A percentile compares a stretch with the other conserved stretches of the same genome.
Evolutionary conservation across 2,113 vertebrate species (phyloP).

Genomic region (Psephotus haematonotus): DNA sequence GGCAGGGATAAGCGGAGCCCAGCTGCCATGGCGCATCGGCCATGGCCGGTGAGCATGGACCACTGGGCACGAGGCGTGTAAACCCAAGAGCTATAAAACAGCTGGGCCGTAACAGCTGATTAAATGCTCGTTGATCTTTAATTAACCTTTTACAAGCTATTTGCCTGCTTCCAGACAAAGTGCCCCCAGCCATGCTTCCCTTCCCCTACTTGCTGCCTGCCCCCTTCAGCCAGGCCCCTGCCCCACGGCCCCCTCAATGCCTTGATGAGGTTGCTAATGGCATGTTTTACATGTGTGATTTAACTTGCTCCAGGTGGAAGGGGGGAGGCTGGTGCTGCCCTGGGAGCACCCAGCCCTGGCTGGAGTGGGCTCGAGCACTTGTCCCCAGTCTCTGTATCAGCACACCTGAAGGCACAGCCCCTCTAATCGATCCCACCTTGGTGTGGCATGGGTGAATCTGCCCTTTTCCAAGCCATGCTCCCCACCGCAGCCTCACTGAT

Average conservation of each 20-base stretch:
- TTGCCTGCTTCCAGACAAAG: not conserved
- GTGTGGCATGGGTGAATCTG: fast-evolving
- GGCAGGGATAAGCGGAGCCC: not conserved
- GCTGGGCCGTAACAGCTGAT: constrained; percentile 36
- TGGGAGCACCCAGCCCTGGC: fast-evolving
- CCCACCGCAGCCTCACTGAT: not conserved
- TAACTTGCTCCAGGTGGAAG: not conserved
- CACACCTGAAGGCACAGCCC: fast-evolving
- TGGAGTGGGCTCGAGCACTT: not conserved
- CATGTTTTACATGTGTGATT: not conserved
- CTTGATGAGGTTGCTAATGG: not conserved
- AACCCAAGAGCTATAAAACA: constrained; percentile 26
- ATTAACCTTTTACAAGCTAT: constrained; percentile 66
- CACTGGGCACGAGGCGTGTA: not conserved
- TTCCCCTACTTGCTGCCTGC: not conserved
- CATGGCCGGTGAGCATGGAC: not conserved
- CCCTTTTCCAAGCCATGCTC: not conserved
- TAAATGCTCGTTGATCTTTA: constrained; percentile 45
- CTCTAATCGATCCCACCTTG: not conserved
- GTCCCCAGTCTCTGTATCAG: not conserved
- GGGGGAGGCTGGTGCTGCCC: not conserved
- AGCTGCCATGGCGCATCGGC: not conserved
- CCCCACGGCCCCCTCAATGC: fast-evolving
- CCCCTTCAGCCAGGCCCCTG: fast-evolving
- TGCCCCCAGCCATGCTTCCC: not conserved